These are phyloP conservation scores for Semotilus atromaculatus DNA, from an alignment of 2,797 vertebrate genomes.

Conservation along the genomic window DNA sequence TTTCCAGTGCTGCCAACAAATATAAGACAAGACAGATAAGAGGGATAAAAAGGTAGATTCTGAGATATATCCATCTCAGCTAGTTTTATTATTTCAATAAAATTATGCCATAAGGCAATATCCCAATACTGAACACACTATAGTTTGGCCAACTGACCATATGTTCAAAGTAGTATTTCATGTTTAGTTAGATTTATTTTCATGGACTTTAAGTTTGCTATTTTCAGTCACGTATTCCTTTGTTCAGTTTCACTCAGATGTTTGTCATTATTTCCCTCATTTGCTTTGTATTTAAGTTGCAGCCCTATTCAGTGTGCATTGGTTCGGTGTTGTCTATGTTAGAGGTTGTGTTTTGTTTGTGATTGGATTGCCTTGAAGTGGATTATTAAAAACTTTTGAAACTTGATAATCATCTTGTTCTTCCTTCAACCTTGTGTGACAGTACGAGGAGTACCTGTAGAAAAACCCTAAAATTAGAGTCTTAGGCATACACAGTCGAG, in stretches of 20 bases:
- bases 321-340: background rate
- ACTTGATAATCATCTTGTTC: background rate
- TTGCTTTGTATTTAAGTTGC: background rate
- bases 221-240: background rate
- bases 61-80: conserved; percentile 11
- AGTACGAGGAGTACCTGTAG: no score
- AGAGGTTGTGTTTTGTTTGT: background rate
- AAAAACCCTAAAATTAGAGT: background rate
- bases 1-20: background rate
- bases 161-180: background rate
- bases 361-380: background rate
- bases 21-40: conserved; percentile 12
- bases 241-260: background rate
- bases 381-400: background rate
- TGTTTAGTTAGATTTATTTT: background rate
- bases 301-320: background rate
- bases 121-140: background rate
- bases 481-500: background rate
- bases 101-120: background rate
- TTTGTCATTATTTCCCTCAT: background rate
- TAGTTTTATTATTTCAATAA: conserved; percentile 2
- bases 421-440: background rate
- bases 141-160: background rate
- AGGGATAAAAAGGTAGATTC: conserved; percentile 11
- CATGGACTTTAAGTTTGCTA: background rate